These are phyloP conservation scores for Prenolepis imparis DNA, from an alignment of 2,888 invertebrate genomes.

Conservation along the genomic window DNA sequence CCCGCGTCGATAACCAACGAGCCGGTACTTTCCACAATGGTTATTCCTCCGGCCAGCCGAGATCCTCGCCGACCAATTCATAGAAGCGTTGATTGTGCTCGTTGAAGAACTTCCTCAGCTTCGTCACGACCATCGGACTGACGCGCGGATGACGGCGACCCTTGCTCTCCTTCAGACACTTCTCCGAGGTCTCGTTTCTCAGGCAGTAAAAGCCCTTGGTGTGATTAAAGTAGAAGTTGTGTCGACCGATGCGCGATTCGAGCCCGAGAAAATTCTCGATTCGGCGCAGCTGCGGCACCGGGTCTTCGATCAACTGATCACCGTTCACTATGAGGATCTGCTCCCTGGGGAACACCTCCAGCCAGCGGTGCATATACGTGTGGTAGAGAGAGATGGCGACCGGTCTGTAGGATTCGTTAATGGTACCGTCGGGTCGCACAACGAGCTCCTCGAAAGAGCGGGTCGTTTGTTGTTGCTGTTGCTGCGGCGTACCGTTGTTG, in stretches of 20 bases:
- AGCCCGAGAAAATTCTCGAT: slow-evolving; percentile 96
- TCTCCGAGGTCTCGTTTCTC: slow-evolving; percentile 93
- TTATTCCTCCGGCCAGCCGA: slow-evolving; percentile 97
- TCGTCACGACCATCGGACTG: slow-evolving; percentile 92
- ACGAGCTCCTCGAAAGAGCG: slow-evolving; percentile 94
- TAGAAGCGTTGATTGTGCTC: slow-evolving; percentile 97
- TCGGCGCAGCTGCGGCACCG: slow-evolving; percentile 94
- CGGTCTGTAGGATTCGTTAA: slow-evolving; percentile 94
- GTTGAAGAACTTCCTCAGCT: slow-evolving; percentile 94
- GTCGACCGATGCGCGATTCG: slow-evolving; percentile 90
- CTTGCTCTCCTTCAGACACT: slow-evolving; percentile 94
- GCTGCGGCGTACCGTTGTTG: slow-evolving; percentile 85
- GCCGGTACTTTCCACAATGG: slow-evolving; percentile 62
- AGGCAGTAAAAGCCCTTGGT: slow-evolving; percentile 98
- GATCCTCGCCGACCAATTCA: slow-evolving; percentile 96
- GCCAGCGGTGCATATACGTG: slow-evolving; percentile 96
- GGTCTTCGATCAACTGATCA: slow-evolving; percentile 96
- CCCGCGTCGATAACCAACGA: slow-evolving; percentile 41
- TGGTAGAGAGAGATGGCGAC: slow-evolving; percentile 96
- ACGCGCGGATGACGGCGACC: slow-evolving; percentile 94
- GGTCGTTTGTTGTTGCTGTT: slow-evolving; percentile 79
- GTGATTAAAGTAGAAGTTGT: slow-evolving; percentile 98
- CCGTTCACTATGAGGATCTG: slow-evolving; percentile 98
- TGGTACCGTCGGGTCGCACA: slow-evolving; percentile 92
- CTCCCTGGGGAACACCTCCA: slow-evolving; percentile 95